phyloP scores from a whole-genome alignment of 1,140 invertebrate genomes.

The Plutomurus gul region DNA sequence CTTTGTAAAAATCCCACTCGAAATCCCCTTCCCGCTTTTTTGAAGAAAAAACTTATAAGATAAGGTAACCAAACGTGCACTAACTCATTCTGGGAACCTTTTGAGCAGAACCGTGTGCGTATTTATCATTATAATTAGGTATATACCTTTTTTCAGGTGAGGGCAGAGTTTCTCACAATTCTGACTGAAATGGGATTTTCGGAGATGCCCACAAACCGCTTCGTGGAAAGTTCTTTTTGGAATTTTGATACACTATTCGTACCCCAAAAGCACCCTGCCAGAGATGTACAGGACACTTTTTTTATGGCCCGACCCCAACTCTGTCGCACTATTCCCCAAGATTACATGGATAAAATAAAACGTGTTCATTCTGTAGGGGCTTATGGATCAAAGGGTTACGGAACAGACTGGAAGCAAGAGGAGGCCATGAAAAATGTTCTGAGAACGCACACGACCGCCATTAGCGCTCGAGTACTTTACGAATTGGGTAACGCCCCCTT shows the following conservation, averaged over 20 bases:
- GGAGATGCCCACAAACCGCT: constrained; percentile 99
- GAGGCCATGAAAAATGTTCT: constrained; percentile 96
- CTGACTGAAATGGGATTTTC: constrained; percentile 98
- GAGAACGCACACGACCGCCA: constrained; percentile 96
- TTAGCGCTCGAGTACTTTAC: constrained; percentile 94
- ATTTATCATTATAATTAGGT: not conserved
- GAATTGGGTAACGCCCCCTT: constrained; percentile 78
- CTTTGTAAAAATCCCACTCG: too few species aligned
- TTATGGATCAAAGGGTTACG: constrained; percentile 79
- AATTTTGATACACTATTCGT: constrained; percentile 99
- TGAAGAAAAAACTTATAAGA: too few species aligned
- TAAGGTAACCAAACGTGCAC: too few species aligned
- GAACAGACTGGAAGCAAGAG: constrained; percentile 91
- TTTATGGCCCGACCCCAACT: constrained; percentile 84
- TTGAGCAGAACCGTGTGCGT: too few species aligned
- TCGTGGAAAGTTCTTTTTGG: constrained; percentile 98
- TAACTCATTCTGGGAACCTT: too few species aligned
- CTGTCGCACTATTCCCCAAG: constrained; percentile 76
- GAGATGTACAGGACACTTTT: constrained; percentile 99
- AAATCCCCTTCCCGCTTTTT: too few species aligned
- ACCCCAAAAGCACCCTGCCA: constrained; percentile 98
- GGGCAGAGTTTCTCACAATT: constrained; percentile 94
- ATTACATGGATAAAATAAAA: constrained; percentile 90
- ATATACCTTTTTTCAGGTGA: constrained; percentile 66
- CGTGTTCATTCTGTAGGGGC: constrained; percentile 89